Conservation (phyloP, 2,797 vertebrate genomes). For the Microcaecilia unicolor region DNA sequence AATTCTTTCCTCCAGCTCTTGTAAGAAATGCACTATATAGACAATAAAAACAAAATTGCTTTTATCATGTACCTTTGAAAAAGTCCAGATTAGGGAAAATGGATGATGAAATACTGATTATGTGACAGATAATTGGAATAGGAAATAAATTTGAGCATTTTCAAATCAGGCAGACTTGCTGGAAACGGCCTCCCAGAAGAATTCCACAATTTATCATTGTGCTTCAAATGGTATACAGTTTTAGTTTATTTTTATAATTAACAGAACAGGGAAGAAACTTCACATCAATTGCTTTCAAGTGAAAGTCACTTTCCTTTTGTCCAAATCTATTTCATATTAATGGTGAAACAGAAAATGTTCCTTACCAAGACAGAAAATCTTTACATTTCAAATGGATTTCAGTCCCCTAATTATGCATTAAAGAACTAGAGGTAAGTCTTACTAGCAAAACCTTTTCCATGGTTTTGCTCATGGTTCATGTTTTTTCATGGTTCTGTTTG, state of each 20-base stretch:
- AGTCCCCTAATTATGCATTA: no score
- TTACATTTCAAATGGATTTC: not conserved
- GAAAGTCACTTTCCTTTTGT: not conserved
- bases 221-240: not conserved
- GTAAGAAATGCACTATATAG: no score
- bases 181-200: not conserved
- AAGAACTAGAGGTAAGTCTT: not conserved
- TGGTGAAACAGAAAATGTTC: conserved; percentile 1
- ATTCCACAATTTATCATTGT: conserved; percentile 3
- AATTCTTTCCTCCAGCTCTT: no score
- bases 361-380: no score
- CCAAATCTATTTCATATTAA: not conserved
- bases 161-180: conserved; percentile 3
- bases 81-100: not conserved
- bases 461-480: no score
- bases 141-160: not conserved
- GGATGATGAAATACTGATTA: not conserved
- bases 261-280: conserved; percentile 16
- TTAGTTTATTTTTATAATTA: not conserved
- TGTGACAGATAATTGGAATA: not conserved
- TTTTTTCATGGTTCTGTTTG: no score
- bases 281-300: conserved; percentile 16
- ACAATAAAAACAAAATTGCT: no score
- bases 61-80: no score
- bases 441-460: not conserved